Percentiles rank a stretch among this genome's conserved stretches.
Evolutionary conservation across 2,797 vertebrate genomes (phyloP).

Genomic region (Percopsis omiscomaycus): DNA sequence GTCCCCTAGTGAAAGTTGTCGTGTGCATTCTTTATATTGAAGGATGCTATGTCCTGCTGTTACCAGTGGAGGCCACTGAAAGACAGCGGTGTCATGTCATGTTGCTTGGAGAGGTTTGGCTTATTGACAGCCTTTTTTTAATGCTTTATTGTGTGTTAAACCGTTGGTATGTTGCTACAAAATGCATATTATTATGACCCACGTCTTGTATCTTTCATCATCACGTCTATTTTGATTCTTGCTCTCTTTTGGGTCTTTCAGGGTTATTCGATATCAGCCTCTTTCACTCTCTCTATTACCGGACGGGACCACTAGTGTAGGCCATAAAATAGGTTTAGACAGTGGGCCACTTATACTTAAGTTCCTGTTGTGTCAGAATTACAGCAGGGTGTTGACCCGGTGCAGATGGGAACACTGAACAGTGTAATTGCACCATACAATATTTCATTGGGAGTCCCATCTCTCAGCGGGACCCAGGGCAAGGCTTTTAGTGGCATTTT

Average conservation of each 20-base stretch:
- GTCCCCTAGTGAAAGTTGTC: constrained; percentile 44
- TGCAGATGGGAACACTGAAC: constrained; percentile 23
- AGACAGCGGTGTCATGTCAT: constrained; percentile 42
- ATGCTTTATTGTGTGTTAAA: constrained; percentile 16
- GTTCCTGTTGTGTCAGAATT: constrained; percentile 22
- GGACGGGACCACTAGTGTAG: neutral
- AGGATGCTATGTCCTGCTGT: constrained; percentile 40
- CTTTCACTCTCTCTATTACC: neutral
- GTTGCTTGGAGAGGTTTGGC: neutral
- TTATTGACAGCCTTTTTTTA: neutral
- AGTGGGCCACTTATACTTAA: too few relatives aligned
- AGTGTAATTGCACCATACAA: constrained; percentile 64
- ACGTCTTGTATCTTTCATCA: neutral
- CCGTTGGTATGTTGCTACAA: constrained; percentile 8
- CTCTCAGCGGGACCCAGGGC: constrained; percentile 67
- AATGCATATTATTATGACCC: constrained; percentile 2
- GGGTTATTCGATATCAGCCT: neutral
- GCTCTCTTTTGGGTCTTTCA: too few relatives aligned
- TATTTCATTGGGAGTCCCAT: constrained; percentile 73
- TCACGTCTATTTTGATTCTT: neutral
- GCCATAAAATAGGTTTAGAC: neutral
- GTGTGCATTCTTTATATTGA: constrained; percentile 34
- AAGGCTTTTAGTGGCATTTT: constrained; percentile 71
- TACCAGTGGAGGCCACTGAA: constrained; percentile 73
- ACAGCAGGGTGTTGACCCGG: constrained; percentile 41